Evolutionary conservation across 2,888 invertebrate genomes (phyloP).

Genomic region (Petrophora chlorosata): DNA sequence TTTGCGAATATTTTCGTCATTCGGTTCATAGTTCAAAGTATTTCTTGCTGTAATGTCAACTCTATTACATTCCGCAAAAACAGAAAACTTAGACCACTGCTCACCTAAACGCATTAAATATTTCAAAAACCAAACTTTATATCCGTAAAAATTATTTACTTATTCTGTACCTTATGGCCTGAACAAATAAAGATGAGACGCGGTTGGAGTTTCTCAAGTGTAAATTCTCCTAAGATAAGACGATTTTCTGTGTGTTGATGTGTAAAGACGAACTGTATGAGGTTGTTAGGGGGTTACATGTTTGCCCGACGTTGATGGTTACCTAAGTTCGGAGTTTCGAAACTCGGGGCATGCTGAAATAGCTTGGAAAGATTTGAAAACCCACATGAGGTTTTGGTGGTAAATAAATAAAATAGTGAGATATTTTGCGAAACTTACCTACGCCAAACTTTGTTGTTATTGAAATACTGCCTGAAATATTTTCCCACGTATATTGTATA

Average conservation of each 20-base stretch:
- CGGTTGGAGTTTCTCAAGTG: constrained; percentile 12
- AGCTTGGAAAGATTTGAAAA: too few species aligned
- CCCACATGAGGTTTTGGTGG: too few species aligned
- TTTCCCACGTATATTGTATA: too few species aligned
- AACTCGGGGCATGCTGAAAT: background rate
- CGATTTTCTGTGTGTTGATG: constrained; percentile 16
- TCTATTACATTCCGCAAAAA: background rate
- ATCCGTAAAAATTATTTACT: background rate
- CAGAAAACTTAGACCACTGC: background rate
- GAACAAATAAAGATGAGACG: background rate
- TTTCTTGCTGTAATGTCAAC: too few species aligned
- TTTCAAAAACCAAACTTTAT: constrained; percentile 3
- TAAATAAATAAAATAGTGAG: too few species aligned
- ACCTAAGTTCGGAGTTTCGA: background rate
- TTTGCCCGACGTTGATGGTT: background rate
- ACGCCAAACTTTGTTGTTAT: too few species aligned
- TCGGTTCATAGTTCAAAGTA: too few species aligned
- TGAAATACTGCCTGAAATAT: too few species aligned
- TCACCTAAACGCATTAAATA: background rate
- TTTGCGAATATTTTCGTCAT: too few species aligned
- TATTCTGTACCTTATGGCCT: background rate
- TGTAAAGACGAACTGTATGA: constrained; percentile 8
- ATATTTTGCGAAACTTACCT: too few species aligned
- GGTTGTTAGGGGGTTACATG: constrained; percentile 1
- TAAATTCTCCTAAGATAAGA: too few species aligned